Percentiles rank a stretch among this genome's conserved stretches.
Conservation (phyloP, 2,113 vertebrate species). For the Nannospalax galili region DNA sequence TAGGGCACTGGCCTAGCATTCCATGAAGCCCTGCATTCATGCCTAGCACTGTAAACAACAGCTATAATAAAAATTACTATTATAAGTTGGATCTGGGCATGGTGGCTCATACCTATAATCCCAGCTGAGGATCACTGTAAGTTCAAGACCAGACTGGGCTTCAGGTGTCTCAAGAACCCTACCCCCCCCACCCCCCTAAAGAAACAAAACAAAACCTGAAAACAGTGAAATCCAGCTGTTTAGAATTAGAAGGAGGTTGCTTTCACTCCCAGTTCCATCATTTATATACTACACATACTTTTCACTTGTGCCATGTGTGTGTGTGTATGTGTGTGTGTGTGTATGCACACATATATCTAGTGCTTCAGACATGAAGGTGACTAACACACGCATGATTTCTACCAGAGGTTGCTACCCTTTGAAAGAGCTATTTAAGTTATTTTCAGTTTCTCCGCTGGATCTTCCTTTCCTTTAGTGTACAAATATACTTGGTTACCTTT, state of each 20-base stretch:
- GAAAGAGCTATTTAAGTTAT: background rate
- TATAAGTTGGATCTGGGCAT: background rate
- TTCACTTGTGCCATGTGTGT: background rate
- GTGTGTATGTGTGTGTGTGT: no score
- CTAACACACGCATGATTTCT: background rate
- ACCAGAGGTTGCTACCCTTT: background rate
- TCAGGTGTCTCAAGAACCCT: background rate
- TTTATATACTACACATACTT: background rate
- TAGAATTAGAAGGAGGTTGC: background rate
- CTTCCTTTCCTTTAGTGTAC: constrained; percentile 23
- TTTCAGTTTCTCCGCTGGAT: background rate
- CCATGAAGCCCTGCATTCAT: background rate
- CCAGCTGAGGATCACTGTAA: background rate
- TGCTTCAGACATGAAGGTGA: background rate
- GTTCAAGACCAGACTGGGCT: background rate
- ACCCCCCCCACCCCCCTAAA: rapidly evolving
- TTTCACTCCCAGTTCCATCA: background rate
- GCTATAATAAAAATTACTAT: background rate
- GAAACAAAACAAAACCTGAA: background rate
- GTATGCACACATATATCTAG: no score
- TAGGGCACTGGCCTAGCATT: background rate
- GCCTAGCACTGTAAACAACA: background rate
- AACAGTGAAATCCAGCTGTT: background rate
- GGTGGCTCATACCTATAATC: background rate
- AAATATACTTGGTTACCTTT: background rate